A percentile compares a stretch with the other conserved stretches of the same genome.
Evolutionary conservation across 1,140 invertebrate genomes (phyloP).

Genomic region (Procambarus virginalis): DNA sequence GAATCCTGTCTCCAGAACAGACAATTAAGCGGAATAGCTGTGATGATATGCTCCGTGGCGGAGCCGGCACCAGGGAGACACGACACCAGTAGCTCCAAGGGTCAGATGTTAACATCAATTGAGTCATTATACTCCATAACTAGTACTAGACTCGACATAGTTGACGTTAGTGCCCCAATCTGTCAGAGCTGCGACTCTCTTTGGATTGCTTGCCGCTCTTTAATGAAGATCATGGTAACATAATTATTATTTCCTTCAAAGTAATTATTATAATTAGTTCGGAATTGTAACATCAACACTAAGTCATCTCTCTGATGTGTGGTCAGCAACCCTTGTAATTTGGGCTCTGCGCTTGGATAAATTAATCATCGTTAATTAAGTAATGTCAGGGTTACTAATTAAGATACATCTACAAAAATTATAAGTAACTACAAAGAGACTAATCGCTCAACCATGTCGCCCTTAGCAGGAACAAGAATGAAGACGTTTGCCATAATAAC

Average conservation of each 20-base stretch:
- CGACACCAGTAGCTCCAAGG: too few relatives aligned
- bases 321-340: constrained; percentile 23
- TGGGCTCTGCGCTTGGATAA: not conserved
- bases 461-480: not conserved
- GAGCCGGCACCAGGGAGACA: too few relatives aligned
- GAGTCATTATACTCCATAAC: not conserved
- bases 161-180: not conserved
- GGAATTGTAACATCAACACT: constrained; percentile 8
- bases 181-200: not conserved
- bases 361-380: constrained; percentile 41
- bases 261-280: constrained; percentile 36
- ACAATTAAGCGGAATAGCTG: too few relatives aligned
- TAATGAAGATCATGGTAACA: not conserved
- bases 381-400: constrained; percentile 27
- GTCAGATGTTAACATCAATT: not conserved
- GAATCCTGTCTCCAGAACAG: too few relatives aligned
- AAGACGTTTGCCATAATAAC: constrained; percentile 30
- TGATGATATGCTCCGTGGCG: too few relatives aligned
- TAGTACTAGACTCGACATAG: not conserved
- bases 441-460: constrained; percentile 17
- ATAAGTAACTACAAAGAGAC: not conserved
- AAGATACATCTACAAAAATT: constrained; percentile 38
- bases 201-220: not conserved
- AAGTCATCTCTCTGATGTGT: not conserved
- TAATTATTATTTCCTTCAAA: constrained; percentile 8